phyloP scores from a whole-genome alignment of 2,797 vertebrate species.

The Lophotriccus pileatus region DNA sequence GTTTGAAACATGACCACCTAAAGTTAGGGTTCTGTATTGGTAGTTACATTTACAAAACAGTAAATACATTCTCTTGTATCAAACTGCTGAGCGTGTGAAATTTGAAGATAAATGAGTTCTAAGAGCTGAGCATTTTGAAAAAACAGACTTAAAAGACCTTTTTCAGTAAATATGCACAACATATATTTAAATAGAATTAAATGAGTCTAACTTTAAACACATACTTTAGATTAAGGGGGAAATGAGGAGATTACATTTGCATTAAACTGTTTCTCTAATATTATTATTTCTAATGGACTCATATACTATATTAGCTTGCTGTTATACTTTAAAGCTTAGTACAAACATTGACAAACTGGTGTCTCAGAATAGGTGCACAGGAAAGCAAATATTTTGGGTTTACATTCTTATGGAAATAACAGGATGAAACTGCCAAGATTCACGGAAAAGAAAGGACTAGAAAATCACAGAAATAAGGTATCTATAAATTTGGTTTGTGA shows the following conservation, averaged over 20 bases:
- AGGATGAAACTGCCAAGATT: not conserved
- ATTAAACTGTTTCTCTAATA: not conserved
- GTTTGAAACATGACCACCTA: not conserved
- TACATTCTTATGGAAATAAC: not conserved
- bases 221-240: not conserved
- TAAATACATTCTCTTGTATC: not conserved
- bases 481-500: not conserved
- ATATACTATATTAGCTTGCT: not conserved
- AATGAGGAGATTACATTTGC: not conserved
- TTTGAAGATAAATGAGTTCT: not conserved
- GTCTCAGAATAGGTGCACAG: not conserved
- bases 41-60: not conserved
- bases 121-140: not conserved
- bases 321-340: not conserved
- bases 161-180: not conserved
- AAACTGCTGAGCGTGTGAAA: not conserved
- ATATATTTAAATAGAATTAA: not conserved
- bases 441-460: not conserved
- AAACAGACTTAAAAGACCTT: not conserved
- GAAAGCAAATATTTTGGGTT: not conserved
- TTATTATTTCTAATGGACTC: not conserved
- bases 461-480: not conserved
- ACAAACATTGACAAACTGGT: not conserved
- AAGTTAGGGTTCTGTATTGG: not conserved
- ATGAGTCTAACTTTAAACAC: not conserved